Evolutionary conservation across 2,888 invertebrate genomes (phyloP).

Genomic region (Drosophila meridionalis): DNA sequence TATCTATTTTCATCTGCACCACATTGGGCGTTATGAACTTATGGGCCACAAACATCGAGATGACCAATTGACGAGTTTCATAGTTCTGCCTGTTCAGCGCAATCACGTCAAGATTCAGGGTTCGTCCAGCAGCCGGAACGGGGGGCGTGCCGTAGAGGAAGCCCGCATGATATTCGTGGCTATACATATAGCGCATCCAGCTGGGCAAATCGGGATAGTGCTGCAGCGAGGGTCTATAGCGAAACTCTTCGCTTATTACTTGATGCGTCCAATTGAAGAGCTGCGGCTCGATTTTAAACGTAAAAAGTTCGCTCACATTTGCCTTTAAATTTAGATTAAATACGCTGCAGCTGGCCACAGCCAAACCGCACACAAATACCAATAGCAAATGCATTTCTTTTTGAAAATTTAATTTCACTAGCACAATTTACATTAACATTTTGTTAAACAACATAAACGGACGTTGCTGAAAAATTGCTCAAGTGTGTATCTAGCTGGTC

Average conservation of each 20-base stretch:
- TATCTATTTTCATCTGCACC: conserved; percentile 94
- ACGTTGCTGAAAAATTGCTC: conserved; percentile 55
- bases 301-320: conserved; percentile 89
- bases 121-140: conserved; percentile 86
- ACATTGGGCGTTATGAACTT: conserved; percentile 91
- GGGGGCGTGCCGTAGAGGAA: conserved; percentile 95
- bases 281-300: conserved; percentile 90
- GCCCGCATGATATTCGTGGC: conserved; percentile 91
- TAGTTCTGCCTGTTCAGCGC: conserved; percentile 92
- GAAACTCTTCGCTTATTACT: conserved; percentile 83
- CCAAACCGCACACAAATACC: conserved; percentile 28
- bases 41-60: conserved; percentile 88
- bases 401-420: not conserved
- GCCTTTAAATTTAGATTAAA: conserved; percentile 67
- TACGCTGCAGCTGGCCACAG: conserved; percentile 7
- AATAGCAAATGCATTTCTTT: conserved; percentile 48
- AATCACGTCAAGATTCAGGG: conserved; percentile 89
- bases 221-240: conserved; percentile 90
- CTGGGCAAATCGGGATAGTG: conserved; percentile 93
- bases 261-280: conserved; percentile 91
- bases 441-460: conserved; percentile 26
- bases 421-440: conserved; percentile 48
- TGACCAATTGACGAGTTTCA: conserved; percentile 88
- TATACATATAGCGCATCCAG: conserved; percentile 94
- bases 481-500: conserved; percentile 62